These are phyloP conservation scores for Brachionichthys hirsutus DNA, from an alignment of 2,113 vertebrate genomes.

Conservation along the genomic window DNA sequence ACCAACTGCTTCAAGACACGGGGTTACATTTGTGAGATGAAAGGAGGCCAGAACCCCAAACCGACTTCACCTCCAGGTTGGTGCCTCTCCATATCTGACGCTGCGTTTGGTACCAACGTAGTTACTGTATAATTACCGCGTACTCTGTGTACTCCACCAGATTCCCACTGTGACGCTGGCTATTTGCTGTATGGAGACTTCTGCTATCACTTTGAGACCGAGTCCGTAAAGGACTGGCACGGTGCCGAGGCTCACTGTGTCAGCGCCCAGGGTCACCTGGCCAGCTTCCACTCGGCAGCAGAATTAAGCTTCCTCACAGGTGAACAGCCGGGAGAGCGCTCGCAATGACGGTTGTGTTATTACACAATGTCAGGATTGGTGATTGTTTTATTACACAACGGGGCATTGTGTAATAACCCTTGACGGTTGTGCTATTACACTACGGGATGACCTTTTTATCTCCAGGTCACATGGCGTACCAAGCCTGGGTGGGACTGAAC, in stretches of 20 bases:
- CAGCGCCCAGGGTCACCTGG: constrained; percentile 67
- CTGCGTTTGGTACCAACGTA: not conserved
- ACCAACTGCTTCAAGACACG: constrained; percentile 78
- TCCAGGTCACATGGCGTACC: constrained; percentile 74
- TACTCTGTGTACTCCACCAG: too few relatives aligned
- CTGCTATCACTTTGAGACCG: constrained; percentile 77
- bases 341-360: too few relatives aligned
- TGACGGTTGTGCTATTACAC: too few relatives aligned
- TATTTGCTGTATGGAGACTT: constrained; percentile 70
- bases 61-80: constrained; percentile 73
- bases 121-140: not conserved
- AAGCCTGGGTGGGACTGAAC: constrained; percentile 75
- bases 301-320: constrained; percentile 75
- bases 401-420: too few relatives aligned
- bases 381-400: too few relatives aligned
- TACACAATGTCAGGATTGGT: too few relatives aligned
- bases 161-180: constrained; percentile 74
- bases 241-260: constrained; percentile 70
- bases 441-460: not conserved
- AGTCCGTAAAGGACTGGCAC: constrained; percentile 66
- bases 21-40: constrained; percentile 79
- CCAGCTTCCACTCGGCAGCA: constrained; percentile 67
- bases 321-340: too few relatives aligned
- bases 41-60: constrained; percentile 75
- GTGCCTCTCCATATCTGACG: not conserved